Evolutionary conservation across 2,797 vertebrate species (phyloP).

Genomic region (Danionella dracula): DNA sequence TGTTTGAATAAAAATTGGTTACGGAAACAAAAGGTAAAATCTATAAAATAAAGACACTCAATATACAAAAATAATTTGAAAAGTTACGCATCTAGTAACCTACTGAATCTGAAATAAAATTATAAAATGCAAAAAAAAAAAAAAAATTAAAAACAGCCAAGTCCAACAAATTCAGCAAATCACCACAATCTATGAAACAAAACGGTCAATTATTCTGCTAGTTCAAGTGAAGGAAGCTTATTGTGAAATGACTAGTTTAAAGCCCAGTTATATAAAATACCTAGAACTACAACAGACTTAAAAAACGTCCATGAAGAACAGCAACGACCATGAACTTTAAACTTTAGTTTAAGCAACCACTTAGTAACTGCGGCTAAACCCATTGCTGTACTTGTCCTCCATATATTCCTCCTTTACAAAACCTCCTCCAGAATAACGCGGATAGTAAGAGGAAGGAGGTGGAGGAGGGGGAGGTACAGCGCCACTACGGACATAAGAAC

Average conservation of each 20-base stretch:
- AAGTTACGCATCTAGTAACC: no score
- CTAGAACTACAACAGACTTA: constrained; percentile 33
- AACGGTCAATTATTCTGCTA: constrained; percentile 11
- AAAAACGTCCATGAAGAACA: constrained; percentile 13
- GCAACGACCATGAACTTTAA: no score
- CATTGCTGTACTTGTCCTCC: constrained; percentile 63
- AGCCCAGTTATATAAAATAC: constrained; percentile 35
- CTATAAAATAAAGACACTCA: not conserved
- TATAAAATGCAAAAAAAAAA: no score
- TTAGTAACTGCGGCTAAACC: constrained; percentile 59
- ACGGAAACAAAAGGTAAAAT: not conserved
- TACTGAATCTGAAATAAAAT: no score
- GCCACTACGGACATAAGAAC: constrained; percentile 49
- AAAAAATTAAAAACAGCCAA: not conserved
- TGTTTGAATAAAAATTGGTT: not conserved
- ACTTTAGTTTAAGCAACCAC: not conserved
- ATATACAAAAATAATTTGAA: not conserved
- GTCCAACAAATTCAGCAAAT: constrained; percentile 13
- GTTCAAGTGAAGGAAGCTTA: constrained; percentile 10
- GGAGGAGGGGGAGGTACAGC: constrained; percentile 45
- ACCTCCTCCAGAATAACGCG: constrained; percentile 58
- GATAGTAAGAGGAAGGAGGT: constrained; percentile 45
- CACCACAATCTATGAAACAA: constrained; percentile 16
- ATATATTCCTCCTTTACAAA: constrained; percentile 63
- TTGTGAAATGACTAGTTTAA: constrained; percentile 25